Evolutionary conservation across 2,888 invertebrate genomes (phyloP), one percentile per base, ranked within the genome.

Genomic region (Crematogaster levior): DNA sequence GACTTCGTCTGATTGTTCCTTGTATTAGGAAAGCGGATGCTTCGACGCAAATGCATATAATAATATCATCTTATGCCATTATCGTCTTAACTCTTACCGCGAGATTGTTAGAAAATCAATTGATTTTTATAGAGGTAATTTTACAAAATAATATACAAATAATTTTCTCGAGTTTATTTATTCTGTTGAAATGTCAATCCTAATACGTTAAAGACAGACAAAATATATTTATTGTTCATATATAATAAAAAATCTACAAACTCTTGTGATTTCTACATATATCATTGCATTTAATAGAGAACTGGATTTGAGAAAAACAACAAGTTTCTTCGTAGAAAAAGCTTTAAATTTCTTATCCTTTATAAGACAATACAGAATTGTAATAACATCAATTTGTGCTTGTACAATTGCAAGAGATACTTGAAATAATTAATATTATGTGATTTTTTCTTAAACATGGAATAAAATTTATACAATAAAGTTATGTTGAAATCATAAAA

Each of bases 31-130:
- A 61, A 63, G 74, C 56, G 34, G 34, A 24, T 21, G 53, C 51
- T 73, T n/a, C 65, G n/a, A 61, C 46, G 61, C 56, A 21, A 46
- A 79, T 21, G 56, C 24, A 66, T 75, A 51, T 74, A 61, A 56
- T 77, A 40, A 65, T 65, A 53, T 53, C 15, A 15, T 27, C 4
- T 56, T 43, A 24, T 79, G 56, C 34, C 30, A 79, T 66, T 79
- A 79, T 46, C 68, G 53, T 51, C 27, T 51, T 63, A 65, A 56
- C 66, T 66, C 30, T 18, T 56, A 48, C 43, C n/a, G 30, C 56
- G 34, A 43, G 56, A 5, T 51, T 27, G 63, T 51, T 27, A 27
- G 63, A 53, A 51, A 75, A 63, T 51, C 51, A 56, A 68, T 53
- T 68, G 21, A 56, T 46, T 79, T 68, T 51, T 68, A 24, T 40